These are phyloP conservation scores for Natator depressus DNA, from an alignment of 2,113 vertebrate species.

Conservation along the genomic window DNA sequence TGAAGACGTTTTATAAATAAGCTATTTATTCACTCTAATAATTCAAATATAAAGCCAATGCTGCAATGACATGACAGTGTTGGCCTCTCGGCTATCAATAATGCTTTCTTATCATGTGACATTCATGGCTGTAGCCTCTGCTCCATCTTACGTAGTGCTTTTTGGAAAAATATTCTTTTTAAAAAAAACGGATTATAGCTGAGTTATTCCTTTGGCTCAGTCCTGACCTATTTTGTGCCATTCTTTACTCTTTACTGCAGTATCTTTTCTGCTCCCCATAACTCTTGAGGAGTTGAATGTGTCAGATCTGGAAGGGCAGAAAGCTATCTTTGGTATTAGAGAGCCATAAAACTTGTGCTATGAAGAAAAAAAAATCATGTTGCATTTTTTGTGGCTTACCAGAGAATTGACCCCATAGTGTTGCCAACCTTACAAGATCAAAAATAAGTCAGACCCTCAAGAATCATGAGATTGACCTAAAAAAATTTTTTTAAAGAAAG, in stretches of 20 bases:
- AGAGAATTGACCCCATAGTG: neutral
- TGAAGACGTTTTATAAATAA: neutral
- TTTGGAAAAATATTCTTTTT: neutral
- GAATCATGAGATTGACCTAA: neutral
- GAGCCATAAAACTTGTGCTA: neutral
- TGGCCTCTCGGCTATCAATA: neutral
- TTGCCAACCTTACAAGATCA: neutral
- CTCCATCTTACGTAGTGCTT: neutral
- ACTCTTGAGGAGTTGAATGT: neutral
- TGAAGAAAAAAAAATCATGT: neutral
- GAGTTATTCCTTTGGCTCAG: neutral
- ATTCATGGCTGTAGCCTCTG: neutral
- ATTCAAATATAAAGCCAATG: constrained; percentile 1
- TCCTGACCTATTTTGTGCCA: neutral
- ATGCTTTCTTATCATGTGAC: neutral
- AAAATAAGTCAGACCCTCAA: neutral
- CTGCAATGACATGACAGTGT: neutral
- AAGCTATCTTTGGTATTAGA: neutral
- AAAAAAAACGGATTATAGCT: neutral
- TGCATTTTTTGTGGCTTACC: neutral
- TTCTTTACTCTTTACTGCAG: neutral
- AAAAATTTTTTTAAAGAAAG: neutral
- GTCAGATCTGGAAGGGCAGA: neutral
- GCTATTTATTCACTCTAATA: neutral
- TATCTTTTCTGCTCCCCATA: neutral